Base-by-base conservation (phyloP, 2,797 vertebrate species). In the Miichthys miiuy region DNA sequence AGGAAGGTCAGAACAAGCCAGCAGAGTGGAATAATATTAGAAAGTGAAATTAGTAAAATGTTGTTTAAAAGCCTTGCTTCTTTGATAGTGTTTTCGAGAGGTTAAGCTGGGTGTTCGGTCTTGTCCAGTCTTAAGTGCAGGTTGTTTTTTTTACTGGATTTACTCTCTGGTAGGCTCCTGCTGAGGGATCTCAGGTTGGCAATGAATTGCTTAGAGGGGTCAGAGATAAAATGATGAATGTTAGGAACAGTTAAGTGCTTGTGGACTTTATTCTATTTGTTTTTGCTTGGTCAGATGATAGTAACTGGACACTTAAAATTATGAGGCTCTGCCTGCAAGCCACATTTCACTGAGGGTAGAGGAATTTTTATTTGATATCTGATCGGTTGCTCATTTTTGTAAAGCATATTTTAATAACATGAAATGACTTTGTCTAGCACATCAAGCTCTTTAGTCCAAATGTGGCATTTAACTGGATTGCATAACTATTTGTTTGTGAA, bases 1-100 rank as follows among this genome's bases (percentile, higher is more conserved):
- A 68, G 51, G 30, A 30, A 65, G 66, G 75, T 74, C 68, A 72
- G 76, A 81, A 65, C 47, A 47, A 75, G 44, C 51, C 65, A 66
- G n/a, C 30, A 52, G 44, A 69, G 66, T 41, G 27, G 62, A 79
- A 79, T 52, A 64, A 82, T 60, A 10, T 5, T n/a, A 44, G 46
- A 65, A 78, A 67, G 20, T 21, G 0, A 73, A 64, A 81, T 79
- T 2, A 55, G 34, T 0, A 27, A 65, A 80, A 44, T 25, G 9
- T 2, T 0, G 16, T 60, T 56, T 60, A 42, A 72, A 72, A 79
- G 30, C 23, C 13, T n/a, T 51, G 12, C 42, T 41, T 68, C 18
- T 74, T 52, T 44, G 25, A 61, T 13, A 50, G 1, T 1, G 0
- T 21, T 61, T 66, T 79, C 18, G 9, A 30, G 61, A 71, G 21